Percentiles rank a stretch among this genome's conserved stretches.
phyloP scores from a whole-genome alignment of 2,797 vertebrate species.

The Pyrocephalus nanus region DNA sequence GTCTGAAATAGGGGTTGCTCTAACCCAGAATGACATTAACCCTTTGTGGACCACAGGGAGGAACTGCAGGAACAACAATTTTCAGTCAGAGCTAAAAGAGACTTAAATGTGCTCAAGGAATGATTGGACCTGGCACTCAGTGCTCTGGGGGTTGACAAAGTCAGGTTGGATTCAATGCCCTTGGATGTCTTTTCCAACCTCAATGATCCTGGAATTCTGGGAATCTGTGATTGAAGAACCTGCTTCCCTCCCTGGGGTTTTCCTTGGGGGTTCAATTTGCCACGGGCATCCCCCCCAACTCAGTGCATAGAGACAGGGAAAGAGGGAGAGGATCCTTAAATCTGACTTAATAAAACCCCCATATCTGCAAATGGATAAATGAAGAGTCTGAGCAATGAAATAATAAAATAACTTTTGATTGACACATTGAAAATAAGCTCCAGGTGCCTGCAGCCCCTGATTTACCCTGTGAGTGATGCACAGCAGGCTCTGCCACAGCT shows the following conservation, averaged over 20 bases:
- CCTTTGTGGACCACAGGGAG: too few relatives aligned
- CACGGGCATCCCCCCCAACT: accelerated
- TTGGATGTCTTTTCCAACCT: background rate
- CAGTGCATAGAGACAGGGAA: too few relatives aligned
- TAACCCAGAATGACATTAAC: background rate
- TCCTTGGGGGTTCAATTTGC: too few relatives aligned
- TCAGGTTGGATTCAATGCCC: background rate
- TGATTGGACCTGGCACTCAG: background rate
- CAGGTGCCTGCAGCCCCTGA: too few relatives aligned
- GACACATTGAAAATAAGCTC: background rate
- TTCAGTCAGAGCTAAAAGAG: background rate
- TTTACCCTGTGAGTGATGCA: background rate
- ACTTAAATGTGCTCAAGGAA: background rate
- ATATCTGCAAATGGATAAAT: background rate
- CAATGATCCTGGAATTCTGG: background rate
- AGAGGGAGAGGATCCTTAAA: background rate
- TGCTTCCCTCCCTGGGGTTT: background rate
- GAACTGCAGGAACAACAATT: background rate
- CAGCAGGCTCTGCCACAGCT: background rate
- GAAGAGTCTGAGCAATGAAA: background rate
- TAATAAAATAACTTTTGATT: background rate
- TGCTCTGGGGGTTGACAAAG: background rate
- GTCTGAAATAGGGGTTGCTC: background rate
- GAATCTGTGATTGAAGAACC: background rate
- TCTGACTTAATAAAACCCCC: background rate